phyloP scores from a whole-genome alignment of 2,888 invertebrate species.

The Drosophila dives region DNA sequence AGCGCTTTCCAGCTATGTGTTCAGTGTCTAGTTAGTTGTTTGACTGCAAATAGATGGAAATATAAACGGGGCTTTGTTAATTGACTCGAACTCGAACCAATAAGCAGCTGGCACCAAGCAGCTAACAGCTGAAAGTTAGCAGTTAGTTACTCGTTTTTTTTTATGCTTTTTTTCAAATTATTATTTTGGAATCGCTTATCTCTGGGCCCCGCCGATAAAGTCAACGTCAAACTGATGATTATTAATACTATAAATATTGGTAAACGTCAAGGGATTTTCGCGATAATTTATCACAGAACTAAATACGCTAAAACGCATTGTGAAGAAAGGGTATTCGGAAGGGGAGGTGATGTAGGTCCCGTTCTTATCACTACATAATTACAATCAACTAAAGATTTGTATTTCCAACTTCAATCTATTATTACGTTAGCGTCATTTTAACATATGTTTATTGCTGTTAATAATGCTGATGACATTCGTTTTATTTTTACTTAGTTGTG shows the following conservation, averaged over 20 bases:
- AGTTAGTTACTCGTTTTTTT: constrained; percentile 31
- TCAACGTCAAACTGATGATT: constrained; percentile 62
- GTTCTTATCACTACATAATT: constrained; percentile 9
- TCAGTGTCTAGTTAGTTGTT: constrained; percentile 43
- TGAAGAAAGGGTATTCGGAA: background rate
- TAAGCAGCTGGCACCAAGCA: constrained; percentile 31
- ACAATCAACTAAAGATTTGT: background rate
- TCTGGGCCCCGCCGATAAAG: constrained; percentile 56
- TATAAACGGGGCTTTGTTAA: constrained; percentile 54
- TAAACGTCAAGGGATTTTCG: constrained; percentile 73
- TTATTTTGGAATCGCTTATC: constrained; percentile 48
- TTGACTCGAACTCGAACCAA: constrained; percentile 54
- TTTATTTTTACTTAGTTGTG: background rate
- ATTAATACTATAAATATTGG: constrained; percentile 79
- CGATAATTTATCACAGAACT: constrained; percentile 64
- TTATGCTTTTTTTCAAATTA: constrained; percentile 37
- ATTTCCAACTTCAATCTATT: background rate
- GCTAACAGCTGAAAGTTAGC: constrained; percentile 9
- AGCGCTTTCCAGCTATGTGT: constrained; percentile 18
- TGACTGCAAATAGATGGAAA: constrained; percentile 54
- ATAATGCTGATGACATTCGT: background rate
- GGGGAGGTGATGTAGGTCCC: background rate
- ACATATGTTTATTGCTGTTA: background rate
- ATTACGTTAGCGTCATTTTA: background rate
- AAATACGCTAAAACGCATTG: constrained; percentile 22